Base-by-base conservation (phyloP, 1,140 invertebrate genomes). In the Zaprionus kolodkinae region DNA sequence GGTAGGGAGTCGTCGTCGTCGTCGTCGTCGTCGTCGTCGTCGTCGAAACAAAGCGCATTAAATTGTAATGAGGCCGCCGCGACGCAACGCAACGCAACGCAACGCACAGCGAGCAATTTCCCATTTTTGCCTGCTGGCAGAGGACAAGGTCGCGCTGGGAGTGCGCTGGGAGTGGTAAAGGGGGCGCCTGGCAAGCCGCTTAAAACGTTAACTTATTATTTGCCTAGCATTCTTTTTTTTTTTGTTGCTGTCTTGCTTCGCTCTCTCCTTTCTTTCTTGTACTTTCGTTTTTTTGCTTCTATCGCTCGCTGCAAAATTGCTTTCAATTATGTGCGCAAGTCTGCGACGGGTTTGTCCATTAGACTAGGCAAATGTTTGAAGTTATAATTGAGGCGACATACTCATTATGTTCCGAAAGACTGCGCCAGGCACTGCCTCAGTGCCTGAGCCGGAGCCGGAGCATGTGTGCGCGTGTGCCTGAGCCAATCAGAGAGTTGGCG, bases 131-230 rank as follows among this genome's bases (percentile, higher is more conserved):
- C 64, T 56, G 17, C 48, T 76, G 60, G 50, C 65, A 64, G 43
- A 61, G 73, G 55, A 62, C 81, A 86, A 85, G 81, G 82, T 78
- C 81, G 40, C 27, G 17, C 15, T 60, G 57, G 36, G 1, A 21
- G 36, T 21, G 38, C 27, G 2, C 21, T 15, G 1, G 40, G 6
- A 25, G 48, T n/a, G 40, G 6, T n/a, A 10, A 43, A 21, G 21
- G 73, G 63, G 27, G 27, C 6, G 27, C 6, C 85, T 72, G 74
- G 69, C 82, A 85, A 85, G 78, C 81, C 67, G 82, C 82, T 81
- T 85, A 85, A 85, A 85, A 81, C 82, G 80, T 86, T 85, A 86
- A 85, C 78, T 86, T 86, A 78, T 81, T 84, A 81, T 84, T 83
- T 76, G 36, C 36, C 43, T 45, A n/a, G n/a, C 40, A 43, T 70